Percentiles rank a stretch among this genome's conserved stretches.
These are phyloP conservation scores for Scaptomyza reducta DNA, from an alignment of 2,888 invertebrate genomes.

Conservation along the genomic window DNA sequence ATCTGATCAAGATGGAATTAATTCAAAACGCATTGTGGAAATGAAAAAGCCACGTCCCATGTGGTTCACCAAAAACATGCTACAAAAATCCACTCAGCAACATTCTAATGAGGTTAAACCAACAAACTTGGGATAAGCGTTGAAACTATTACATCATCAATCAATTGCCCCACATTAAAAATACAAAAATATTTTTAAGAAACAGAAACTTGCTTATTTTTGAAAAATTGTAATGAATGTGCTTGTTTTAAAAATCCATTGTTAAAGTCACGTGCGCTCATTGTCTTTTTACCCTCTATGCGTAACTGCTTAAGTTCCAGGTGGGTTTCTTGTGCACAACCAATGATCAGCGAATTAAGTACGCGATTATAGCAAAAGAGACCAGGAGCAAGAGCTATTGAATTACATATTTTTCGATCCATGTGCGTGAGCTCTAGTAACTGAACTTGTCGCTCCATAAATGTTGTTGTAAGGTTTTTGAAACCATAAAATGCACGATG, in stretches of 20 bases:
- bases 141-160: slow-evolving; percentile 19
- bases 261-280: slow-evolving; percentile 92
- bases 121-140: slow-evolving; percentile 87
- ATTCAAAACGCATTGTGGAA: slow-evolving; percentile 92
- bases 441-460: slow-evolving; percentile 87
- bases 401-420: slow-evolving; percentile 1
- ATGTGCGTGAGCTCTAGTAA: slow-evolving; percentile 85
- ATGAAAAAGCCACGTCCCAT: slow-evolving; percentile 92
- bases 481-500: slow-evolving; percentile 89
- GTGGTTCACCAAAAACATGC: slow-evolving; percentile 94
- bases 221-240: slow-evolving; percentile 39
- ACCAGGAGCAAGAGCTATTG: slow-evolving; percentile 85
- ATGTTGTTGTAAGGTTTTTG: slow-evolving; percentile 87
- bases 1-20: slow-evolving; percentile 86
- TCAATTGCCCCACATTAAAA: slow-evolving; percentile 21
- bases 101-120: slow-evolving; percentile 89
- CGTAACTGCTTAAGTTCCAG: slow-evolving; percentile 88
- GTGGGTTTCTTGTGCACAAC: slow-evolving; percentile 88
- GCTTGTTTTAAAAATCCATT: slow-evolving; percentile 90
- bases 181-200: slow-evolving; percentile 30
- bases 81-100: slow-evolving; percentile 91
- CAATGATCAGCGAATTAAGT: slow-evolving; percentile 86
- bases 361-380: slow-evolving; percentile 86
- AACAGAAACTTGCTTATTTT: slow-evolving; percentile 59
- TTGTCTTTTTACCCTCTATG: slow-evolving; percentile 88